Evolutionary conservation across 2,113 vertebrate species (phyloP).

Genomic region (Gallinago jamesoni): DNA sequence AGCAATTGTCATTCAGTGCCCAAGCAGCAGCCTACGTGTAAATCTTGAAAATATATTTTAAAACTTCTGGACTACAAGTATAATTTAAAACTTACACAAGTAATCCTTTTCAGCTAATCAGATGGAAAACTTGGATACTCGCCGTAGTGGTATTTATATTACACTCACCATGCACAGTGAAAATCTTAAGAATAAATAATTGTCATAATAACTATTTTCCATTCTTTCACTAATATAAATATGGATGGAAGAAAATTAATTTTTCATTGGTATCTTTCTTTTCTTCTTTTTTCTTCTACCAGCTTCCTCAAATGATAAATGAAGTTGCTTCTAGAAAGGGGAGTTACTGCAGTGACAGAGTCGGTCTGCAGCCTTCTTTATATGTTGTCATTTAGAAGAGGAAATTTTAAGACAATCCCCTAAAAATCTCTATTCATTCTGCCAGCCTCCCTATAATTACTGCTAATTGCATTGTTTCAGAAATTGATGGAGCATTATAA

Average conservation of each 20-base stretch:
- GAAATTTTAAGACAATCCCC: neutral
- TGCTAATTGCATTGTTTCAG: constrained; percentile 25
- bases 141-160: neutral
- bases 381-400: neutral
- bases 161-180: neutral
- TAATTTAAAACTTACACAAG: neutral
- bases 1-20: neutral
- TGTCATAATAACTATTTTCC: neutral
- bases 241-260: neutral
- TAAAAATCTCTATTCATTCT: neutral
- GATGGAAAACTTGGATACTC: neutral
- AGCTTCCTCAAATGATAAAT: neutral
- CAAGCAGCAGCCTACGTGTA: neutral
- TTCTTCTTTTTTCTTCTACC: neutral
- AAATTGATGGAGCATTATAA: neutral
- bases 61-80: neutral
- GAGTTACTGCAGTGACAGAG: neutral
- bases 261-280: neutral
- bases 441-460: constrained; percentile 2
- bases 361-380: neutral
- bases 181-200: neutral
- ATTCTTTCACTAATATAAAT: neutral
- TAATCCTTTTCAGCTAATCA: neutral
- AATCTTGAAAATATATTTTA: neutral
- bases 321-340: neutral